Base-by-base conservation (phyloP, 2,113 vertebrate genomes). In the Austrofundulus limnaeus region DNA sequence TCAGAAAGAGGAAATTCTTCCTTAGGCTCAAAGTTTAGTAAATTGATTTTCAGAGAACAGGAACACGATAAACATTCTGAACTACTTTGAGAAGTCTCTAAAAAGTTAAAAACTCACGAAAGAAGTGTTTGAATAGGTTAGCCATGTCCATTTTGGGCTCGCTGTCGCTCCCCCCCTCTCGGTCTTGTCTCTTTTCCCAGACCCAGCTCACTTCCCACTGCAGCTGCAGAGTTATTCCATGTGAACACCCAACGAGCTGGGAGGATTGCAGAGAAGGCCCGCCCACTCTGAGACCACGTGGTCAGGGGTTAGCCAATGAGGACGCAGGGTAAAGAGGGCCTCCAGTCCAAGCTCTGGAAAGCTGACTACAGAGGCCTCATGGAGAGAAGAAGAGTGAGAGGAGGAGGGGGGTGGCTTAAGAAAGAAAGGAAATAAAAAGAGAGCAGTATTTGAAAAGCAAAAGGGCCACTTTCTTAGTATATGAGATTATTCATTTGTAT, bases 71-170 rank as follows among this genome's bases (percentile, higher is more conserved):
- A 60, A 72, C 2, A 47, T 24, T 61, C 42, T 31, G 4, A 58
- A 70, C 52, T 25, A 41, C 37, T 69, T 54, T 15, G 54, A 62
- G 19, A 11, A 39, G 53, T n/a, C 6, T 59, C 39, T 68, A 39
- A 50, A 78, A 87, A 87, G 21, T 70, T 47, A 12, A 79, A 78
- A 90, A 95, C 94, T 94, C 91, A 95, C 94, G 92, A 85, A 94
- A 95, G 90, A 95, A 92, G 70, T 92, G 93, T 85, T 94, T 95
- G 86, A 94, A 92, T 87, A 92, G 81, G 84, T 93, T 94, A 91
- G 94, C 87, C 93, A 93, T 94, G 91, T 94, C 92, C 94, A 95
- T 94, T 90, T 88, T 91, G 87, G 88, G 87, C 77, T 91, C 68
- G 87, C 87, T 57, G 83, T 34, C 85, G 75, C 85, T 84, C 88